These are phyloP conservation scores for Tachysurus fulvidraco DNA, from an alignment of 2,113 vertebrate genomes.

Conservation along the genomic window DNA sequence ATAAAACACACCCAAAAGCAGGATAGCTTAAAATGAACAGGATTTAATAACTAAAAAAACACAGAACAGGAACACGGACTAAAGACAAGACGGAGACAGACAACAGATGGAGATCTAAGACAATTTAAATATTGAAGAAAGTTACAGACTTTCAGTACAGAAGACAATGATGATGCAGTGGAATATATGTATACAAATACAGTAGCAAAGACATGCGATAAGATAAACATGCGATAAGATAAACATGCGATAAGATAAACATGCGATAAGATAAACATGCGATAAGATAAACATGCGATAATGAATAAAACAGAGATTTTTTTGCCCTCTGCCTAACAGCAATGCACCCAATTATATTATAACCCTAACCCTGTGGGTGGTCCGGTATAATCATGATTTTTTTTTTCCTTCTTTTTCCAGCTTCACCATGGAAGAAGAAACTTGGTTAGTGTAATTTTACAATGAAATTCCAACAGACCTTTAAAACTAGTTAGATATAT, in stretches of 20 bases:
- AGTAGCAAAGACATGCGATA: not conserved
- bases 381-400: not conserved
- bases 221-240: too few relatives aligned
- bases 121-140: not conserved
- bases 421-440: slow-evolving; percentile 92
- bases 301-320: not conserved
- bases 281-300: too few relatives aligned
- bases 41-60: too few relatives aligned
- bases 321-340: not conserved
- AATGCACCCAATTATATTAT: not conserved
- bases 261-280: not conserved
- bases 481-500: not conserved
- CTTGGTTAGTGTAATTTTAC: slow-evolving; percentile 72
- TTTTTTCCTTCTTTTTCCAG: slow-evolving; percentile 67
- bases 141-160: not conserved
- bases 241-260: not conserved
- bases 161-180: not conserved
- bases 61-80: too few relatives aligned
- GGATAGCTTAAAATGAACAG: too few relatives aligned
- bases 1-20: too few relatives aligned
- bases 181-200: not conserved
- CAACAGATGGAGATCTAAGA: not conserved
- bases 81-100: too few relatives aligned
- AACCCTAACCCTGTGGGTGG: not conserved
- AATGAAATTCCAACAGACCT: not conserved